Percentiles rank a stretch among this genome's conserved stretches.
These are phyloP conservation scores for Bugulina stolonifera DNA, from an alignment of 2,888 invertebrate genomes.

Conservation along the genomic window DNA sequence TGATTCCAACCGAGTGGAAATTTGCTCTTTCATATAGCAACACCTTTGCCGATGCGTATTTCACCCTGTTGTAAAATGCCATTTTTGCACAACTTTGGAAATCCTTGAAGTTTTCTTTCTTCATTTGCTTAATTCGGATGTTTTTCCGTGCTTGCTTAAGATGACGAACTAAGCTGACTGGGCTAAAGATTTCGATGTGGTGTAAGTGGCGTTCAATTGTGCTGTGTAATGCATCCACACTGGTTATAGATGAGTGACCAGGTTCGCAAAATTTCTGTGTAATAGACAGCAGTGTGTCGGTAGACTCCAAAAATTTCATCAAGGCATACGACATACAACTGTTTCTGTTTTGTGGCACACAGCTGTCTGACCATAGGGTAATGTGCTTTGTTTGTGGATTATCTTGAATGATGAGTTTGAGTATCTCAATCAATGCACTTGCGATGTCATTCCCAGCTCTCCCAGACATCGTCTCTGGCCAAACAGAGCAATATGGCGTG, in stretches of 20 bases:
- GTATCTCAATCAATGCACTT: neutral
- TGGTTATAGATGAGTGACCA: neutral
- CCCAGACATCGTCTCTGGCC: neutral
- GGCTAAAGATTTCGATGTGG: too few species aligned
- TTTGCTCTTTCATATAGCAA: too few species aligned
- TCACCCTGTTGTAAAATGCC: too few species aligned
- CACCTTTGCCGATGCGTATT: too few species aligned
- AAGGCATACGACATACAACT: neutral
- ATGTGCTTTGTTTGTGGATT: neutral
- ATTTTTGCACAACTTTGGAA: too few species aligned
- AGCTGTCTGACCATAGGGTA: neutral
- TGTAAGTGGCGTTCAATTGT: too few species aligned
- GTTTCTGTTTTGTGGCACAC: neutral
- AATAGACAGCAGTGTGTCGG: neutral
- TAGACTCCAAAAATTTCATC: neutral
- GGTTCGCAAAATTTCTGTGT: neutral
- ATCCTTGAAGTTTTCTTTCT: too few species aligned
- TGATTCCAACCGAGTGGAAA: too few species aligned
- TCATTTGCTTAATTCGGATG: too few species aligned
- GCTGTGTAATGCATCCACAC: neutral
- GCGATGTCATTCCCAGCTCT: constrained; percentile 3
- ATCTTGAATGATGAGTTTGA: too few species aligned
- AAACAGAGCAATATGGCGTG: neutral
- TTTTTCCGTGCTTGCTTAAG: too few species aligned
- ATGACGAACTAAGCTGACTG: too few species aligned